phyloP scores from a whole-genome alignment of 2,113 vertebrate genomes.

The Cairina moschata region DNA sequence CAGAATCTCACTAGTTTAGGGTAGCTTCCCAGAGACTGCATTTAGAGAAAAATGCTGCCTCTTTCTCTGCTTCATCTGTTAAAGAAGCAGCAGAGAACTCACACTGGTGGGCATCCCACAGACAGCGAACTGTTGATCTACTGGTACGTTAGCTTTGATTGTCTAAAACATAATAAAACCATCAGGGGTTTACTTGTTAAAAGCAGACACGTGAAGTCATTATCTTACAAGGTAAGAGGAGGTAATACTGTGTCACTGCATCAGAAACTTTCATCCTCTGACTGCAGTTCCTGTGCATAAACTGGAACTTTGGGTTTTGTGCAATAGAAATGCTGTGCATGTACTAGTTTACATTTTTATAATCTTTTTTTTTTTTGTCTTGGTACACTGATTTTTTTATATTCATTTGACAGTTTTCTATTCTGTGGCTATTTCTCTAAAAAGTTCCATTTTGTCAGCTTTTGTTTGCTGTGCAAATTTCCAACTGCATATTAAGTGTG shows the following conservation, averaged over 20 bases:
- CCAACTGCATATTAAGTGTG: not conserved
- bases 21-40: not conserved
- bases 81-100: too few species aligned
- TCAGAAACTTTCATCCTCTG: not conserved
- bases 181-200: not conserved
- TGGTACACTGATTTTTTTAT: not conserved
- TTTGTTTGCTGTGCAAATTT: not conserved
- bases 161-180: not conserved
- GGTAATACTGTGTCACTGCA: not conserved
- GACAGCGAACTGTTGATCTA: too few species aligned
- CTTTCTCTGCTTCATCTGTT: not conserved
- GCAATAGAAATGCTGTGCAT: not conserved
- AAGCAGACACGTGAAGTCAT: not conserved
- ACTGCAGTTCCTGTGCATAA: not conserved
- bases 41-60: not conserved
- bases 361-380: not conserved
- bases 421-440: not conserved
- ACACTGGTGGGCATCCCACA: not conserved
- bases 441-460: not conserved
- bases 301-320: not conserved
- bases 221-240: not conserved
- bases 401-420: not conserved
- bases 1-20: not conserved
- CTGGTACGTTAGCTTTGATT: accelerated
- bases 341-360: not conserved